Evolutionary conservation across 2,888 invertebrate genomes (phyloP).

Genomic region (Leucophenga maculata): DNA sequence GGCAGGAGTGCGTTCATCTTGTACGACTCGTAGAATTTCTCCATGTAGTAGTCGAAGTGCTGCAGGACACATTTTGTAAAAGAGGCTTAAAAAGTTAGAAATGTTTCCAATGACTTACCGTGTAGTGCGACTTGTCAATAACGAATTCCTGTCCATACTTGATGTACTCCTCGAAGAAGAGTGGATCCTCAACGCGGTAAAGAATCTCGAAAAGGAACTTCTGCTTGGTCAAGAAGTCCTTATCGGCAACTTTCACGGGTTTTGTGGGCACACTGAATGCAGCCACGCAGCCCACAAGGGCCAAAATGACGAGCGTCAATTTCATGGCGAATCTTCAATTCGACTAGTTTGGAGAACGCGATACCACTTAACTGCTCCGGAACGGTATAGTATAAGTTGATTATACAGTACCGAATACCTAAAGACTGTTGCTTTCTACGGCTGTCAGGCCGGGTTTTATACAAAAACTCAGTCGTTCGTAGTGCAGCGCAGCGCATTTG

Average conservation of each 20-base stretch:
- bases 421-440: constrained; percentile 59
- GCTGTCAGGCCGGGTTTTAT: constrained; percentile 47
- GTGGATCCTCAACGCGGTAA: constrained; percentile 56
- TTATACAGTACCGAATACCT: constrained; percentile 52
- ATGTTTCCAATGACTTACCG: constrained; percentile 37
- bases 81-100: too few species aligned
- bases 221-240: constrained; percentile 57
- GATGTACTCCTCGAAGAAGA: constrained; percentile 64
- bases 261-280: constrained; percentile 51
- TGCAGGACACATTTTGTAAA: constrained; percentile 31
- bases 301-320: constrained; percentile 60
- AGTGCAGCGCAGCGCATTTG: background rate
- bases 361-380: constrained; percentile 52
- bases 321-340: constrained; percentile 54
- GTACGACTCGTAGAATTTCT: constrained; percentile 61
- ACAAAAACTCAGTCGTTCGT: constrained; percentile 22
- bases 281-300: constrained; percentile 62
- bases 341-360: background rate
- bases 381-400: constrained; percentile 45
- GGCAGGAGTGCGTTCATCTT: constrained; percentile 73
- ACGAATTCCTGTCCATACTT: constrained; percentile 53
- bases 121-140: constrained; percentile 52
- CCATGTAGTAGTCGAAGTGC: constrained; percentile 58
- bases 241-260: constrained; percentile 58
- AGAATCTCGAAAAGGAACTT: constrained; percentile 63